Base-by-base conservation (phyloP, 1,140 invertebrate species). In the Acyrthosiphon pisum region DNA sequence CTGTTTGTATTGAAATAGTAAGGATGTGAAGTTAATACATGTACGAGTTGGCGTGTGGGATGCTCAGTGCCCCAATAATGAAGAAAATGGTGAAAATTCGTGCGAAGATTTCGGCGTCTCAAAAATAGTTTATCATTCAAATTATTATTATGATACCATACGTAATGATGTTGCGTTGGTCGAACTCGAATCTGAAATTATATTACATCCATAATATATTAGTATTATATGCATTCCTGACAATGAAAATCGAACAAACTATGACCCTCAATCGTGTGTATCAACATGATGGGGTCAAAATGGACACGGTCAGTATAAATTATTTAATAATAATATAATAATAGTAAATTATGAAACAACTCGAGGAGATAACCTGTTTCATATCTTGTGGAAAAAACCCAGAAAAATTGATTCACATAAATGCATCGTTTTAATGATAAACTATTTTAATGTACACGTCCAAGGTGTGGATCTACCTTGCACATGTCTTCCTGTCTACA, bases 241-340 rank as follows among this genome's bases (percentile, higher is more conserved):
- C 8, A 93, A 94, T 35, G 90, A 94, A 20, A 50, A 94, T 23
- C 44, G 83, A 26, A 41, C 94, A 22, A 91, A 94, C 93, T 95
- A 95, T 81, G 87, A 93, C 86, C 93, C 94, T 30, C 91, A 94
- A 30, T 93, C 94, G 0, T 97, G 97, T 94, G 95, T 96, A 93
- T 97, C 96, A 44, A 96, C 96, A 6, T 97, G 97, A 18, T 97
- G 97, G 97, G 97, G 97, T 9, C 97, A 96, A 94, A 95, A 97
- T 93, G 95, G 95, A 76, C 96, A 96, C 93, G 95, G 96, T 94
- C 94, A 95, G 94, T 94, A 93, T 60, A 68, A 92, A 87, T 41
- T 46, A 93, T 93, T 93, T 48, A 90, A 76, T 30, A 92, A 60
- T 14, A 48, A 88, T 50, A 35, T 35, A 53, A 20, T n/a, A 48